Conservation (phyloP, 37 sponge, comb jelly and placozoan genomes). For the Corticium candelabrum region DNA sequence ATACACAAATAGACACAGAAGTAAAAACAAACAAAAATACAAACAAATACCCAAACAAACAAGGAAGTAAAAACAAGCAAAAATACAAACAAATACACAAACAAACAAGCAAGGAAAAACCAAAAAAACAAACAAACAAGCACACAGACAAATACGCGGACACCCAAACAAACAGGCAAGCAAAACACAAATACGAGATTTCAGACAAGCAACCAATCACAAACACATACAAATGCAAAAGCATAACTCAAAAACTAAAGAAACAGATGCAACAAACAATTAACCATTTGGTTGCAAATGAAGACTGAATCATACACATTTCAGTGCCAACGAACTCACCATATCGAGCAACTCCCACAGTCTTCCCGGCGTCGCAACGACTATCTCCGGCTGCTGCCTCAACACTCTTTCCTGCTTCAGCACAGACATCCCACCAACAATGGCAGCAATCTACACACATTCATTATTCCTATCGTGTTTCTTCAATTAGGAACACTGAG, state of each 20-base stretch:
- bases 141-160: constrained; percentile 11
- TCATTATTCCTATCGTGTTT: too few species aligned
- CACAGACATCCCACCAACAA: constrained; percentile 89
- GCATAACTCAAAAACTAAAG: too few species aligned
- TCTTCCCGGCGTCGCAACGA: constrained; percentile 90
- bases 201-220: too few species aligned
- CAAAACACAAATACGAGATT: too few species aligned
- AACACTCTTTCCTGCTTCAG: constrained; percentile 87
- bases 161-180: background rate
- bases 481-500: too few species aligned
- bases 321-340: constrained; percentile 18
- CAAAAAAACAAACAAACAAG: constrained; percentile 15
- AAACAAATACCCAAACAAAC: constrained; percentile 35
- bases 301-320: too few species aligned
- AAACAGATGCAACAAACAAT: too few species aligned
- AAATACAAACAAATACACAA: constrained; percentile 30
- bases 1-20: constrained; percentile 36
- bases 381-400: constrained; percentile 35
- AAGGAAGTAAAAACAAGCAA: constrained; percentile 40
- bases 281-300: too few species aligned
- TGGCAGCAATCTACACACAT: constrained; percentile 33
- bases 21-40: too few species aligned
- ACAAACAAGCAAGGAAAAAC: background rate
- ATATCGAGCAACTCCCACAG: constrained; percentile 51
- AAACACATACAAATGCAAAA: too few species aligned